A percentile compares a stretch with the other conserved stretches of the same genome.
These are phyloP conservation scores for Stenurella melanura DNA, from an alignment of 2,888 invertebrate genomes.

Conservation along the genomic window DNA sequence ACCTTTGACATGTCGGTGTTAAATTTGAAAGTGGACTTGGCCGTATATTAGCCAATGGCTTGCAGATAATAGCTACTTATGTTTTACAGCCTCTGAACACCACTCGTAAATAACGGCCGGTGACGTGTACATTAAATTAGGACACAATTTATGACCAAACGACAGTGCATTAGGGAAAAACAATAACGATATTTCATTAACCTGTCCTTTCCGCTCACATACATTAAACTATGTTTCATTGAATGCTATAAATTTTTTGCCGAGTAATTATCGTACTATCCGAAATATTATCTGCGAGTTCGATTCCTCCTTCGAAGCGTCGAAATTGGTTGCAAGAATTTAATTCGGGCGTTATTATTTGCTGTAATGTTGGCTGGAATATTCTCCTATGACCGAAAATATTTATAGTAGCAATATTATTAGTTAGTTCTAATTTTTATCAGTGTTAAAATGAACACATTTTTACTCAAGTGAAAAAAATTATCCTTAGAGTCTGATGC, in stretches of 20 bases:
- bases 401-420: too few species aligned
- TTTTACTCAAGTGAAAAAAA: too few species aligned
- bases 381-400: too few species aligned
- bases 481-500: too few species aligned
- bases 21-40: conserved; percentile 40
- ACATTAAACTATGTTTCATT: conserved; percentile 21
- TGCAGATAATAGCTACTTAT: conserved; percentile 70
- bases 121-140: conserved; percentile 71
- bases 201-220: conserved; percentile 34
- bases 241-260: conserved; percentile 5
- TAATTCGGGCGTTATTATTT: neutral
- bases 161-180: conserved; percentile 65
- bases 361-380: neutral
- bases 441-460: too few species aligned
- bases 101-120: conserved; percentile 67
- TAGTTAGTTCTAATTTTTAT: too few species aligned
- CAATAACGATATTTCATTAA: conserved; percentile 59
- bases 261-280: neutral
- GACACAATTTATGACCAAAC: conserved; percentile 68
- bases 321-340: neutral
- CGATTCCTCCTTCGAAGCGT: neutral
- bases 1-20: conserved; percentile 41
- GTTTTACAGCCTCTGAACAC: conserved; percentile 70
- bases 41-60: conserved; percentile 43
- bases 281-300: neutral